phyloP scores from a whole-genome alignment of 2,888 invertebrate species.

The Matsumyia berberina region DNA sequence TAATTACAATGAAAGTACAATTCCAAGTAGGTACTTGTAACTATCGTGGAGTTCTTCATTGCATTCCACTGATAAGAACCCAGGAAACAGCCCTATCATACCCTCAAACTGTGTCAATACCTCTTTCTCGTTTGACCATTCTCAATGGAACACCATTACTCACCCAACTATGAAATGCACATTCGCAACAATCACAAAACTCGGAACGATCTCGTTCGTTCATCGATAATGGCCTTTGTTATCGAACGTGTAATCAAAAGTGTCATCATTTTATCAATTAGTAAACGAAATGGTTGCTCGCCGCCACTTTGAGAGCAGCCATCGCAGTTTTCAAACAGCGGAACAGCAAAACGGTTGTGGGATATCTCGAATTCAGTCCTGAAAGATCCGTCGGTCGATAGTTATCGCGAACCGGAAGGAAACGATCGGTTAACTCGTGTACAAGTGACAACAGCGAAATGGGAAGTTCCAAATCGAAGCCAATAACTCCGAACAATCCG shows the following conservation, averaged over 20 bases:
- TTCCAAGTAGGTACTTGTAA: constrained; percentile 5
- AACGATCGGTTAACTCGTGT: not conserved
- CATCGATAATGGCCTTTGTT: constrained; percentile 66
- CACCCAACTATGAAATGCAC: constrained; percentile 42
- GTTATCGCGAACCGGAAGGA: constrained; percentile 18
- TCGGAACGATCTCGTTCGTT: too few species aligned
- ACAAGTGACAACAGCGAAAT: constrained; percentile 74
- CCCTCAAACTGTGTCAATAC: not conserved
- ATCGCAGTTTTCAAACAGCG: constrained; percentile 33
- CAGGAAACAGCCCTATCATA: constrained; percentile 33
- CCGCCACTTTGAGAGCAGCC: constrained; percentile 20
- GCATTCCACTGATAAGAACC: constrained; percentile 25
- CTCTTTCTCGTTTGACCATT: constrained; percentile 46
- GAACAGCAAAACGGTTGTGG: constrained; percentile 18
- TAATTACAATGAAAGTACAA: constrained; percentile 47
- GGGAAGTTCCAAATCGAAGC: constrained; percentile 82
- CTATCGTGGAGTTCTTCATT: not conserved
- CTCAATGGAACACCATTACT: constrained; percentile 41
- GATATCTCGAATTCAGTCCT: constrained; percentile 27
- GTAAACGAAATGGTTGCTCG: constrained; percentile 36
- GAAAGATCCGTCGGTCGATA: constrained; percentile 28
- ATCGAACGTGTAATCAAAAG: constrained; percentile 69
- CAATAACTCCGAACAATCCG: constrained; percentile 80
- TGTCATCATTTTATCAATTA: constrained; percentile 73
- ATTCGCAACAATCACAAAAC: constrained; percentile 48